Base-by-base conservation (phyloP, 2,113 vertebrate species). In the Copsychus sechellarum region DNA sequence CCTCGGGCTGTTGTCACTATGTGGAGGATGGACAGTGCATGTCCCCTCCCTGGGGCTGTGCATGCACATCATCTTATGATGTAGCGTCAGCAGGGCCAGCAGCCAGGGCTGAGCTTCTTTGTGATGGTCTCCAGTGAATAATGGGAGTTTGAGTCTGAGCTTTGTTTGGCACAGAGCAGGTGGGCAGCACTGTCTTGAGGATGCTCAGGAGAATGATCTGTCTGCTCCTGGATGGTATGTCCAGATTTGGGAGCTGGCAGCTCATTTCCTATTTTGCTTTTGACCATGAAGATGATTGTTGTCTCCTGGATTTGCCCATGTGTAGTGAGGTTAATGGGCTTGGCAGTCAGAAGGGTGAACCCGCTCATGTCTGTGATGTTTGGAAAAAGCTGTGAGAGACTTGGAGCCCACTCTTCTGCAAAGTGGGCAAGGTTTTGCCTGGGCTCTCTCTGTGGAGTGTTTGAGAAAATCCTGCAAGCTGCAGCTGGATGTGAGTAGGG, bases 401-500 rank as follows among this genome's bases (percentile, higher is more conserved):
- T 43, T 8, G 26, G 47, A 86, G 40, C 38, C 51, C 33, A 1
- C 36, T 61, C 14, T 43, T 31, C 48, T 80, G n/a, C 50, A 17
- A 73, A 72, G 43, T 45, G 43, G 43, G 43, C 43, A 45, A 45
- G 43, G 43, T 45, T 45, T 45, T 85, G 84, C 16, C 29, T 2
- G 1, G 9, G 4, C 47, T 40, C 4, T 47, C 26, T 78, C 25
- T 24, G 19, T 24, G n/a, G 33, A 43, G 20, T 0, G 47, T 61
- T 89, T 71, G 83, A 78, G 86, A 86, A 92, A 85, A 79, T 31
- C 77, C 53, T 77, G 66, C 66, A 61, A 79, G 81, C 87, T 7
- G 10, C 12, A 31, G 78, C 86, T 89, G 91, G 42, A 48, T 74
- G 34, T 0, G 25, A 71, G 77, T 38, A 11, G 65, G 56, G 47